A percentile compares a stretch with the other conserved stretches of the same genome.
These are phyloP conservation scores for Cinclus mexicanus DNA, from an alignment of 2,113 vertebrate genomes.

Conservation along the genomic window DNA sequence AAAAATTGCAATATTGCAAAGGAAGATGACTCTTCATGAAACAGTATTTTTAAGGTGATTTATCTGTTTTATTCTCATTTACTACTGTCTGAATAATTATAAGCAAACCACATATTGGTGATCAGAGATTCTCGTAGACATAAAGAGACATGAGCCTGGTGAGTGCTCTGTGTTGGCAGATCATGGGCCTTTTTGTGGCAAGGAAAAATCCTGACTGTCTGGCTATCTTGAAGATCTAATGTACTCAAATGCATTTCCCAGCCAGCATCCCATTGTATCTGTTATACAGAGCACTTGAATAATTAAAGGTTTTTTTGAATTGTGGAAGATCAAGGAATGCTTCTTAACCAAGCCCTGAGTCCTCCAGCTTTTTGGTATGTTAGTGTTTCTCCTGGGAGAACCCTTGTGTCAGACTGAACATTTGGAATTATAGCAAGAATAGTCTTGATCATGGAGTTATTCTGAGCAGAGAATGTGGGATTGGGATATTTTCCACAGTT, in stretches of 20 bases:
- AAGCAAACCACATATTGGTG: neutral
- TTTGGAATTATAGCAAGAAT: neutral
- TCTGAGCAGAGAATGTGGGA: neutral
- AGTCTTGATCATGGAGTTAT: neutral
- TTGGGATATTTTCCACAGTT: constrained; percentile 17
- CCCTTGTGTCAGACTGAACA: neutral
- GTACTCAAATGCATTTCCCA: neutral
- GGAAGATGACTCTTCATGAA: neutral
- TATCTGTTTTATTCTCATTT: neutral
- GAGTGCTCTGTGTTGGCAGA: neutral
- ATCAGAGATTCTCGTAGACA: neutral
- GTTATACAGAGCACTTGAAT: constrained; percentile 8
- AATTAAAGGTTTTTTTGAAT: neutral
- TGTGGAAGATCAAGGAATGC: neutral
- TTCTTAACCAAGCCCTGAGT: neutral
- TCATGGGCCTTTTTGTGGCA: neutral
- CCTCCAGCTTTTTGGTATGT: neutral
- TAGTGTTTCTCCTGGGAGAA: constrained; percentile 2
- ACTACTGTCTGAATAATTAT: neutral
- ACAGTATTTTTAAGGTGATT: neutral
- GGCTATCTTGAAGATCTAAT: neutral
- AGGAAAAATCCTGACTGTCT: neutral
- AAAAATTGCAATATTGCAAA: neutral
- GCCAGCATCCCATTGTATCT: neutral
- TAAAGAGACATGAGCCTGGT: neutral